Conservation (phyloP, 30 jellyfish, hydroid and myxozoan species). For the Sanderia malayensis region DNA sequence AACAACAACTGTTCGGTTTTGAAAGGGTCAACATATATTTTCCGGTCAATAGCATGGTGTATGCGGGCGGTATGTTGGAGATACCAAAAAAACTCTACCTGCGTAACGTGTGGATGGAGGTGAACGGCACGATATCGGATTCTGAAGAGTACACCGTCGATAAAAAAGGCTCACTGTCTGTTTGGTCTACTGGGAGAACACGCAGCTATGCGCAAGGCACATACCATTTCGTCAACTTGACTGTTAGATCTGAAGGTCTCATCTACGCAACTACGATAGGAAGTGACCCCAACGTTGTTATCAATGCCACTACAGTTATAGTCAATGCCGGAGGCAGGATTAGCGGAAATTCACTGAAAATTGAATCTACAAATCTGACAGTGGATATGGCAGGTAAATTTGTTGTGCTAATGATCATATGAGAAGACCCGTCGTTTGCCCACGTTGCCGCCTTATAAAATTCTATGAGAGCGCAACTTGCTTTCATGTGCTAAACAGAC, state of each 20-base stretch:
- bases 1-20: conserved; percentile 44
- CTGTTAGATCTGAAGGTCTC: conserved; percentile 49
- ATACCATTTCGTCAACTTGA: conserved; percentile 41
- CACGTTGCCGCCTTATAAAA: too few species aligned
- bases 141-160: conserved; percentile 46
- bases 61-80: conserved; percentile 36
- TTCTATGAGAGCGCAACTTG: too few species aligned
- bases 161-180: conserved; percentile 41
- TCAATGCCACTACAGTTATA: conserved; percentile 20
- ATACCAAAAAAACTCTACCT: conserved; percentile 47
- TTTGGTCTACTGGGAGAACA: conserved; percentile 53
- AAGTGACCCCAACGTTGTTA: neutral
- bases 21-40: conserved; percentile 27
- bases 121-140: conserved; percentile 59
- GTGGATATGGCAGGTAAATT: conserved; percentile 73
- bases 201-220: conserved; percentile 12
- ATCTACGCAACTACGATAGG: conserved; percentile 25
- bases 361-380: conserved; percentile 35
- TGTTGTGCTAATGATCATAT: too few species aligned
- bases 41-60: conserved; percentile 53
- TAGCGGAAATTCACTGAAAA: conserved; percentile 43
- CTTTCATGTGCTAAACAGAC: too few species aligned
- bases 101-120: conserved; percentile 65
- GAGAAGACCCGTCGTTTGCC: too few species aligned
- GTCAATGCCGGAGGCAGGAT: conserved; percentile 60